Conservation (phyloP, 2,888 invertebrate species). For the Mythimna impura region DNA sequence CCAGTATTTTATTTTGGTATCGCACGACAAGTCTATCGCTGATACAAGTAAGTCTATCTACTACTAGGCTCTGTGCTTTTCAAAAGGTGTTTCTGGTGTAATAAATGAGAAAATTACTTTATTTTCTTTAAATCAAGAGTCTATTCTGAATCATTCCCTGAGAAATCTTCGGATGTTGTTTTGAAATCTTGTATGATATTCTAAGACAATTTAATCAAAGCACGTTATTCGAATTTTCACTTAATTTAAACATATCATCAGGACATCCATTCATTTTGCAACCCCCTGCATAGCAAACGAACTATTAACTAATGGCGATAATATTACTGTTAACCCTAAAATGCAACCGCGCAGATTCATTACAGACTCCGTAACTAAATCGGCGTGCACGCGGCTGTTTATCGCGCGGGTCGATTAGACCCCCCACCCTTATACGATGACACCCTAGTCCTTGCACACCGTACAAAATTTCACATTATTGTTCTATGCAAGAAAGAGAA, state of each 20-base stretch:
- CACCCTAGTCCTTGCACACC: conserved; percentile 63
- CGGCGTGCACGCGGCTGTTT: conserved; percentile 82
- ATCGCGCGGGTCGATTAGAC: conserved; percentile 81
- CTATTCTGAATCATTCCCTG: neutral
- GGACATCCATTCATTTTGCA: conserved; percentile 30
- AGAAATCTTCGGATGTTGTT: neutral
- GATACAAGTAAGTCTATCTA: neutral
- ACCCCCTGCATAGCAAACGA: conserved; percentile 59
- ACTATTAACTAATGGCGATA: conserved; percentile 74
- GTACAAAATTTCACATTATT: conserved; percentile 70
- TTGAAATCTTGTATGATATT: too few species aligned
- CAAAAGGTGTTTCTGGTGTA: too few species aligned
- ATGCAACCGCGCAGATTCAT: conserved; percentile 83
- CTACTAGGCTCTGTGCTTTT: neutral
- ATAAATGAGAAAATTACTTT: neutral
- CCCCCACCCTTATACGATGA: conserved; percentile 78
- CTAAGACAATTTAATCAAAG: neutral
- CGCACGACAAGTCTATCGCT: too few species aligned
- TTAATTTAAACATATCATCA: conserved; percentile 34
- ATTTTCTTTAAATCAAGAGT: neutral
- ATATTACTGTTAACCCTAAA: conserved; percentile 81
- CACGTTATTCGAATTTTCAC: neutral
- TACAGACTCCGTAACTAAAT: conserved; percentile 82
- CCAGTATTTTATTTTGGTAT: neutral
- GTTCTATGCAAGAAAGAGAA: conserved; percentile 70